Evolutionary conservation across 2,888 invertebrate genomes (phyloP).

Genomic region (Rotaria socialis): DNA sequence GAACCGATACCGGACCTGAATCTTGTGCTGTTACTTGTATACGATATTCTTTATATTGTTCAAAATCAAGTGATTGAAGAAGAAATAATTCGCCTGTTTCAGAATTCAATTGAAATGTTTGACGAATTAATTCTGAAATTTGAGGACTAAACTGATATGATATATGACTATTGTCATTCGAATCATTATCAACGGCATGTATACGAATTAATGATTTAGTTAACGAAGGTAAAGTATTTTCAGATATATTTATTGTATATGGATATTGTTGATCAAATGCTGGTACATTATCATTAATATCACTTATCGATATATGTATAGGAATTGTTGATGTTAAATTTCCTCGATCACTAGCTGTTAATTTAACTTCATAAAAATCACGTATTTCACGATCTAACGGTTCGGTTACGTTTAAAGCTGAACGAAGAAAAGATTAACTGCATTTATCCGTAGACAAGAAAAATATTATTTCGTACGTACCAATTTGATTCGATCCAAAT

Average conservation of each 20-base stretch:
- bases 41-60: slow-evolving; percentile 32
- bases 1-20: not conserved
- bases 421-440: not conserved
- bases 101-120: not conserved
- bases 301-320: slow-evolving; percentile 37
- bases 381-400: slow-evolving; percentile 36
- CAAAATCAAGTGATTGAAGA: not conserved
- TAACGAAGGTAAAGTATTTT: not conserved
- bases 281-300: slow-evolving; percentile 38
- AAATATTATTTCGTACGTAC: not conserved
- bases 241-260: not conserved
- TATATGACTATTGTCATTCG: slow-evolving; percentile 16
- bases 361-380: slow-evolving; percentile 19
- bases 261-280: not conserved
- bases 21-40: slow-evolving; percentile 16
- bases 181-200: not conserved
- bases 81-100: slow-evolving; percentile 4
- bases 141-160: not conserved
- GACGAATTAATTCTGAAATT: not conserved
- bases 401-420: slow-evolving; percentile 27
- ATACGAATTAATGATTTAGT: not conserved
- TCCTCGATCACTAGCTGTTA: slow-evolving; percentile 16
- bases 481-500: slow-evolving; percentile 32
- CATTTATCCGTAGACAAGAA: too few relatives aligned
- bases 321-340: slow-evolving; percentile 29